Conservation (phyloP, 2,113 vertebrate species). For the Callipepla californica region DNA sequence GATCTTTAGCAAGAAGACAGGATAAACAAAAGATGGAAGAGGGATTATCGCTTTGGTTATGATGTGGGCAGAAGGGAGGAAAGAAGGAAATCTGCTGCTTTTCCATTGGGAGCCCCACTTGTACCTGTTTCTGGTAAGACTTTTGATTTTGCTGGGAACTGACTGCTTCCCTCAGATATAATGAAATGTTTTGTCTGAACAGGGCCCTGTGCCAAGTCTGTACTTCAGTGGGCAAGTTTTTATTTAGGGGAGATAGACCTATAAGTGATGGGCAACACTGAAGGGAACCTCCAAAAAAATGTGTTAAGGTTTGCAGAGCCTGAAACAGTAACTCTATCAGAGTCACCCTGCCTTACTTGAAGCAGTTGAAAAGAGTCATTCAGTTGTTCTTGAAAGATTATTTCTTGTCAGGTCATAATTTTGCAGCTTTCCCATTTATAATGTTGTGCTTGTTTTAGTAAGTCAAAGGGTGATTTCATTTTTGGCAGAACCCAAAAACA, state of each 20-base stretch:
- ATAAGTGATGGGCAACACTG: not conserved
- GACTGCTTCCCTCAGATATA: not conserved
- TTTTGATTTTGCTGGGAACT: not conserved
- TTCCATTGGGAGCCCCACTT: not conserved
- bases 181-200: not conserved
- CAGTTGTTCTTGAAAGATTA: rapidly evolving
- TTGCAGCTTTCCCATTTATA: not conserved
- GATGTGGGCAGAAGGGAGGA: not conserved
- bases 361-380: not conserved
- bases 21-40: conserved; percentile 18
- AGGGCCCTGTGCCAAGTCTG: not conserved
- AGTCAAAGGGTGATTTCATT: not conserved
- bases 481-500: not conserved
- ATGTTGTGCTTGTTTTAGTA: not conserved
- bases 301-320: not conserved
- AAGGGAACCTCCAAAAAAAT: not conserved
- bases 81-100: not conserved
- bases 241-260: not conserved
- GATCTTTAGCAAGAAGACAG: conserved; percentile 24
- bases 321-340: not conserved
- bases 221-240: not conserved
- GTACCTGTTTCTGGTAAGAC: not conserved
- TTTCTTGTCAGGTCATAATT: not conserved
- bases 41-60: not conserved
- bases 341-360: not conserved